Conservation (phyloP, 2,888 invertebrate genomes). For the Mythimna vitellina region DNA sequence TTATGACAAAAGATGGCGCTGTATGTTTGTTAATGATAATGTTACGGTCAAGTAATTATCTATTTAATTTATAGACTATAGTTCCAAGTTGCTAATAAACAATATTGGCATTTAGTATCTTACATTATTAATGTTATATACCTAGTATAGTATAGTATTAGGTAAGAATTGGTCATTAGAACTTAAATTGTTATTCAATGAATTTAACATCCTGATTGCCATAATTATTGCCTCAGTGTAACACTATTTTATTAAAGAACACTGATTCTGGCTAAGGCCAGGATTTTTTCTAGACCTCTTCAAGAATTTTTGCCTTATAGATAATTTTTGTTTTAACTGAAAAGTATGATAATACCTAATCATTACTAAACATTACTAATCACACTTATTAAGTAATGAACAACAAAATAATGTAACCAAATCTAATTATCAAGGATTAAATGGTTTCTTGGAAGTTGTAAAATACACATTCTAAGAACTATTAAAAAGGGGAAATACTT, state of each 20-base stretch:
- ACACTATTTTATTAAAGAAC: neutral
- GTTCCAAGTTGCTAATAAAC: conserved; percentile 28
- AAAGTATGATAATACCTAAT: neutral
- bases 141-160: conserved; percentile 5
- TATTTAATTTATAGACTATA: conserved; percentile 22
- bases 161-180: conserved; percentile 2
- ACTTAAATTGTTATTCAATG: conserved; percentile 13
- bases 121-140: conserved; percentile 4
- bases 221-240: neutral
- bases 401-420: neutral
- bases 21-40: conserved; percentile 62
- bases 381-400: conserved; percentile 3
- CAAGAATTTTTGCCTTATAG: neutral
- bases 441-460: conserved; percentile 16
- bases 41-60: conserved; percentile 49
- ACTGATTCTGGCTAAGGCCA: neutral
- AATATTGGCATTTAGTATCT: conserved; percentile 19
- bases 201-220: conserved; percentile 30
- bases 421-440: neutral
- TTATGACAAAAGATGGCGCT: conserved; percentile 77
- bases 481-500: conserved; percentile 44
- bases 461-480: conserved; percentile 11
- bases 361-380: conserved; percentile 19
- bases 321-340: neutral
- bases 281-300: neutral